Evolutionary conservation across 2,888 invertebrate genomes (phyloP), one percentile per base, ranked within the genome.

Genomic region (Litoditis marina): DNA sequence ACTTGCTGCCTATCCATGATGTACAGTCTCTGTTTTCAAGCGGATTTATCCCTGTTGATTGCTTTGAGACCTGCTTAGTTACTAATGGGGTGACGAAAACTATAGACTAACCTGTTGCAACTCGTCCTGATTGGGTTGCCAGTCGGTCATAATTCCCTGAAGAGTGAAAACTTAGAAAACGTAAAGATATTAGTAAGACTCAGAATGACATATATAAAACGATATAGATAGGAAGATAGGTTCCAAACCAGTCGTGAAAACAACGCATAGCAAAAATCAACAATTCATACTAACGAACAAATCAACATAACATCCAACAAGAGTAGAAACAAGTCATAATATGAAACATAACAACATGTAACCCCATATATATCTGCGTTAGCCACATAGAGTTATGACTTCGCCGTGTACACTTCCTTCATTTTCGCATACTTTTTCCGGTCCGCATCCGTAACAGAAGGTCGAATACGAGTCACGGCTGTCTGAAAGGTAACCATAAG

Each of bases 51-150:
- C n/a, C n/a, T n/a, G n/a, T n/a, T 69, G 98, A 88, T 84, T 98
- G 89, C 85, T 91, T 91, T 85, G 98, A 88, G 87, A 96, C 95
- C 89, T 96, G 94, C 85, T 62, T 47, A 22, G 31, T 16, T 27
- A 59, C 36, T 11, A 13, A 36, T 34, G 28, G 16, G n/a, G 25
- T 60, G 54, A 57, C 36, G 27, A 39, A 55, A 11, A 32, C 25
- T 27, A 28, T 11, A 8, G 19, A 36, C 55, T 11, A 34, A 62
- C 62, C 62, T 62, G 62, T 44, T 62, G 56, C 28, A 62, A 49
- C 44, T 62, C 62, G 27, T 57, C 19, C 31, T 62, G 52, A 32
- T 34, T 36, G 27, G 62, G 62, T 57, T 57, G 51, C 36, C 59
- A 62, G 46, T 22, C 57, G 46, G 60, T 27, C 60, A 60, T 60